Conservation (phyloP, 2,888 invertebrate genomes). For the Macroteleia sp. region DNA sequence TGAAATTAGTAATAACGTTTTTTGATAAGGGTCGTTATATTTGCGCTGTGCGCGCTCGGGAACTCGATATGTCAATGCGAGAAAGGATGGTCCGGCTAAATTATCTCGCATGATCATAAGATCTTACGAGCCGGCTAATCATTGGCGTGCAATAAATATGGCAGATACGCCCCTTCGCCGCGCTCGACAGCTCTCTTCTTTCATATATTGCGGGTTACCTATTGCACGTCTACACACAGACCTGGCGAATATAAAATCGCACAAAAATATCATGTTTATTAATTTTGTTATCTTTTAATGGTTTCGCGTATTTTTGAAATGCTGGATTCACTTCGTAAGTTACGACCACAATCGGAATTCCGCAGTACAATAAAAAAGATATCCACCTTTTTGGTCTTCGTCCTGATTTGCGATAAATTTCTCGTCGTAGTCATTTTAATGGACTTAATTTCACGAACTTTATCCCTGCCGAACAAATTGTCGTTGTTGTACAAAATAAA, state of each 20-base stretch:
- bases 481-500: neutral
- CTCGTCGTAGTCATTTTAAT: conserved; percentile 3
- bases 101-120: conserved; percentile 60
- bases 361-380: conserved; percentile 4
- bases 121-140: conserved; percentile 64
- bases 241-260: conserved; percentile 26
- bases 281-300: conserved; percentile 49
- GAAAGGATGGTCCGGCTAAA: conserved; percentile 54
- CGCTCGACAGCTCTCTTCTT: conserved; percentile 40
- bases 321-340: conserved; percentile 29
- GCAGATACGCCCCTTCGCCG: conserved; percentile 53
- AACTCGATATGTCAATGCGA: conserved; percentile 57
- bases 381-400: neutral
- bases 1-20: conserved; percentile 49
- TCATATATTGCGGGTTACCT: conserved; percentile 35
- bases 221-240: conserved; percentile 32
- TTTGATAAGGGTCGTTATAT: conserved; percentile 49
- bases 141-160: conserved; percentile 61
- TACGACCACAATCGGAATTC: conserved; percentile 17
- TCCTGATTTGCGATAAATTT: conserved; percentile 22
- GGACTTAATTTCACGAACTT: conserved; percentile 15
- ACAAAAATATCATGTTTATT: conserved; percentile 44
- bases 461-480: conserved; percentile 24
- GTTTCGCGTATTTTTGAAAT: conserved; percentile 35
- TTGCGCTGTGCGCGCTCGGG: conserved; percentile 15